Percentiles rank a stretch among this genome's conserved stretches.
Evolutionary conservation across 2,113 vertebrate species (phyloP).

Genomic region (Passer domesticus): DNA sequence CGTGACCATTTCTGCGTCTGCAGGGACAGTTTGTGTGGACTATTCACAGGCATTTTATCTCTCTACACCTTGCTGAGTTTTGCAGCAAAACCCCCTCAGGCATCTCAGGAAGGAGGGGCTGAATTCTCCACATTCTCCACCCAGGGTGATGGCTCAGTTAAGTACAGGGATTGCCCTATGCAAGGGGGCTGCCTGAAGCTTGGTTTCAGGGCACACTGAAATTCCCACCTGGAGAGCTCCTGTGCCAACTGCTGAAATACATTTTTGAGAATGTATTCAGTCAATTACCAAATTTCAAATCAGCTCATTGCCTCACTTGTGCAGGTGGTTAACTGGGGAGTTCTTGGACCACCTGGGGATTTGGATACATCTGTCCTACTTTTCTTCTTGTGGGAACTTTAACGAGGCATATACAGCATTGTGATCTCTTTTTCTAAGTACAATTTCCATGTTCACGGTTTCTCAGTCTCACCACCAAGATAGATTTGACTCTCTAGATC

Average conservation of each 20-base stretch:
- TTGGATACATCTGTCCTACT: not conserved
- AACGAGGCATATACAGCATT: not conserved
- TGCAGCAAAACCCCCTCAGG: not conserved
- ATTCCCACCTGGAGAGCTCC: not conserved
- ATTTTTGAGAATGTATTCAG: not conserved
- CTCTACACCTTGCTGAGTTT: accelerated
- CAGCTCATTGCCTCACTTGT: not conserved
- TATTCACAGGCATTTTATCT: not conserved
- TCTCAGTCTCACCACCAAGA: not conserved
- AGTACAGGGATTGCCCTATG: not conserved
- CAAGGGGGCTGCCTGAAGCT: not conserved
- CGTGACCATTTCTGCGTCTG: not conserved
- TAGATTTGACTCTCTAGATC: not conserved
- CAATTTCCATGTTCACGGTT: not conserved
- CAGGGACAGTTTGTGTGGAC: not conserved
- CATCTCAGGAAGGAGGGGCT: not conserved
- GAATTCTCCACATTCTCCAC: not conserved
- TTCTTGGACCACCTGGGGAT: not conserved
- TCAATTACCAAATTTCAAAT: not conserved
- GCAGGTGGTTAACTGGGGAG: not conserved
- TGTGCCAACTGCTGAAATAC: not conserved
- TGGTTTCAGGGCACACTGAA: not conserved
- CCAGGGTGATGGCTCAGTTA: not conserved
- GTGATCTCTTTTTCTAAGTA: not conserved
- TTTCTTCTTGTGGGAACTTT: not conserved